Percentiles rank a stretch among this genome's conserved stretches.
Conservation (phyloP, 2,888 invertebrate species). For the Ennomos erosarius region DNA sequence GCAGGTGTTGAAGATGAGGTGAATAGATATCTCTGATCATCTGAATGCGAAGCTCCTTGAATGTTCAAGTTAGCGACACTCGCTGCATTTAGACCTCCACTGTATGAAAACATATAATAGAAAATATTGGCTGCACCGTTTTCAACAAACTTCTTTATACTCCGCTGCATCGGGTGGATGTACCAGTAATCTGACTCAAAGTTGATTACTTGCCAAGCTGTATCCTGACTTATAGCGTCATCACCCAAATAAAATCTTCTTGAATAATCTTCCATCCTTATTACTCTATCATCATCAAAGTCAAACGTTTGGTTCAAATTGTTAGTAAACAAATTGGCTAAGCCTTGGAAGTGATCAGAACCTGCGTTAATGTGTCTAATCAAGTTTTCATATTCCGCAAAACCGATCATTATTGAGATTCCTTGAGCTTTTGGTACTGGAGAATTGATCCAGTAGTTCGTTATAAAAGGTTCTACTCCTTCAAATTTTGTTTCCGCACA, state of each 20-base stretch:
- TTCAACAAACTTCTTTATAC: slow-evolving; percentile 50
- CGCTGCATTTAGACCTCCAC: slow-evolving; percentile 49
- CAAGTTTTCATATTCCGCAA: slow-evolving; percentile 54
- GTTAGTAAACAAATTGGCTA: slow-evolving; percentile 40
- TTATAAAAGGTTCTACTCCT: slow-evolving; percentile 53
- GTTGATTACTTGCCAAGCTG: slow-evolving; percentile 45
- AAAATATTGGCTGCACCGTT: slow-evolving; percentile 50
- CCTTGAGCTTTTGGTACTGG: slow-evolving; percentile 50
- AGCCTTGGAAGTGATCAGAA: slow-evolving; percentile 41
- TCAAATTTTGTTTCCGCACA: slow-evolving; percentile 61
- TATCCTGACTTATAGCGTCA: slow-evolving; percentile 39
- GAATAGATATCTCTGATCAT: slow-evolving; percentile 65
- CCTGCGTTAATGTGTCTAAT: slow-evolving; percentile 32
- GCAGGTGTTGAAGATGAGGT: slow-evolving; percentile 35
- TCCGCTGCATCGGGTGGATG: slow-evolving; percentile 54
- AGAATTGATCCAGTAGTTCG: slow-evolving; percentile 50
- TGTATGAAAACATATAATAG: slow-evolving; percentile 63
- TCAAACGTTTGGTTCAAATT: slow-evolving; percentile 42
- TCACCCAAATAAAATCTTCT: slow-evolving; percentile 62
- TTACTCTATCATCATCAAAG: slow-evolving; percentile 38
- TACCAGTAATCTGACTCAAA: slow-evolving; percentile 61
- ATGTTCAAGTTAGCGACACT: slow-evolving; percentile 44
- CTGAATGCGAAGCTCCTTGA: slow-evolving; percentile 55
- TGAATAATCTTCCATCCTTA: slow-evolving; percentile 43
- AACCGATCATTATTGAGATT: slow-evolving; percentile 59